phyloP scores from a whole-genome alignment of 2,797 vertebrate genomes.

The Pipistrellus kuhlii region DNA sequence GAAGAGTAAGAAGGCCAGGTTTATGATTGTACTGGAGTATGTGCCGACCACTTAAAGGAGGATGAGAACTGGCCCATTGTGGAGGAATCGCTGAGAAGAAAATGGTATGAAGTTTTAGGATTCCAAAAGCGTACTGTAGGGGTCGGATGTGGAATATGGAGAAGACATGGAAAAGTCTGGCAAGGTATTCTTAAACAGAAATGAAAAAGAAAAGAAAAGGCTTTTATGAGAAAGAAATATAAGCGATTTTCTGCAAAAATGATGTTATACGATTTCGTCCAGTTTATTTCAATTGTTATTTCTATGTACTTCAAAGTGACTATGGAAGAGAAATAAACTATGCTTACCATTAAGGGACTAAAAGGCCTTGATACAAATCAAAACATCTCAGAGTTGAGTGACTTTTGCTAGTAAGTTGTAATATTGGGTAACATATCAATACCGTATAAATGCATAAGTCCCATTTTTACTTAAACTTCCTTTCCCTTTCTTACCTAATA shows the following conservation, averaged over 20 bases:
- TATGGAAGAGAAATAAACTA: neutral
- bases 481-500: neutral
- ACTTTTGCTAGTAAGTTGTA: neutral
- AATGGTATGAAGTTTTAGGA: neutral
- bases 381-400: neutral
- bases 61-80: neutral
- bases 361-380: constrained; percentile 2
- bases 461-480: neutral
- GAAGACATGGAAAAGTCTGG: constrained; percentile 9
- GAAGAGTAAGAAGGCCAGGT: neutral
- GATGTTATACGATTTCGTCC: neutral
- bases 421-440: neutral
- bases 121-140: neutral
- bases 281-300: constrained; percentile 38
- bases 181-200: constrained; percentile 48
- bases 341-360: neutral
- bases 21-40: neutral
- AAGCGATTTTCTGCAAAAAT: constrained; percentile 51
- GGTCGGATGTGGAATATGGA: neutral
- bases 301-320: neutral
- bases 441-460: neutral
- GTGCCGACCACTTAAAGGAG: neutral
- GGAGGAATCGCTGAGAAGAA: neutral
- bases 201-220: constrained; percentile 61
- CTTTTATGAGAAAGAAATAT: neutral